Percentiles rank a stretch among this genome's conserved stretches.
Evolutionary conservation across 2,888 invertebrate species (phyloP).

Genomic region (Leptura quadrifasciata): DNA sequence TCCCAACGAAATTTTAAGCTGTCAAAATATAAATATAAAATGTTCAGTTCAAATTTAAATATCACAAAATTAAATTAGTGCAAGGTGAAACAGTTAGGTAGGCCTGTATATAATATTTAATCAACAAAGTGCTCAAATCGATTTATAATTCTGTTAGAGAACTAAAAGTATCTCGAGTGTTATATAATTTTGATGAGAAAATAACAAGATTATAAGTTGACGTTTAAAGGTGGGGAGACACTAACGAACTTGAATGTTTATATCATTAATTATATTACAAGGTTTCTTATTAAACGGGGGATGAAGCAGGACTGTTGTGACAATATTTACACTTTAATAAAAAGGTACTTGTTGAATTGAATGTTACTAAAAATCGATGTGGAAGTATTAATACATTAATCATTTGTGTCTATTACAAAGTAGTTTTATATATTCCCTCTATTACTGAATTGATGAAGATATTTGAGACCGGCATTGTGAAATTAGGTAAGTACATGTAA

Average conservation of each 20-base stretch:
- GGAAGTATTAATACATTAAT: neutral
- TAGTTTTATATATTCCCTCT: no score
- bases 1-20: no score
- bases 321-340: neutral
- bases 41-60: neutral
- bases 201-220: constrained; percentile 37
- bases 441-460: no score
- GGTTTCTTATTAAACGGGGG: neutral
- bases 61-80: neutral
- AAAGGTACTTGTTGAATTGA: no score
- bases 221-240: constrained; percentile 13
- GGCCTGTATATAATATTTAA: constrained; percentile 10
- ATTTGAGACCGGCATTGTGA: no score
- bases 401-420: no score
- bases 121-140: constrained; percentile 6
- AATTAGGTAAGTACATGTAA: no score
- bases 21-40: no score
- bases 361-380: neutral
- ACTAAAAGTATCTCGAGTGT: constrained; percentile 25
- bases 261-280: constrained; percentile 26
- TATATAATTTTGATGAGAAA: constrained; percentile 35
- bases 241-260: constrained; percentile 18
- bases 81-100: neutral
- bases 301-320: neutral
- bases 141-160: constrained; percentile 6